phyloP scores from a whole-genome alignment of 2,888 invertebrate species.

The Bruchidius siliquastri region DNA sequence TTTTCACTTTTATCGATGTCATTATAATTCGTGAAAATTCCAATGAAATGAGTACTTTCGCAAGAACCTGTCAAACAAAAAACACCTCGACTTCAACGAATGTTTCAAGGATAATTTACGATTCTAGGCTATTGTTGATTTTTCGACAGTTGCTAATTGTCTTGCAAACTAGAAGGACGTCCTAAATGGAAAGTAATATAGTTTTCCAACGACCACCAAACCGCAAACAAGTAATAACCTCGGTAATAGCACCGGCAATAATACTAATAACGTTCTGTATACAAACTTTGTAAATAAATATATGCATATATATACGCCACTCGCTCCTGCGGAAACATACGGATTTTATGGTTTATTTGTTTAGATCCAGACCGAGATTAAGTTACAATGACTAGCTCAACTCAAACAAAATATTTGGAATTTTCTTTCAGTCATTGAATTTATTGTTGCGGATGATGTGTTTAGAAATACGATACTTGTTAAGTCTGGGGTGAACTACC shows the following conservation, averaged over 20 bases:
- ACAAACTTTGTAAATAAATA: not conserved
- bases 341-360: not conserved
- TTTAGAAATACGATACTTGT: not conserved
- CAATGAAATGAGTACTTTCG: not conserved
- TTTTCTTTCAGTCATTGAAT: not conserved
- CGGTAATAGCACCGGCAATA: not conserved
- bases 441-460: not conserved
- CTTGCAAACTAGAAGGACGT: not conserved
- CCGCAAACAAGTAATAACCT: not conserved
- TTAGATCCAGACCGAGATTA: not conserved
- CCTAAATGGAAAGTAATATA: not conserved
- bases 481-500: not conserved
- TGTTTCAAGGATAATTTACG: not conserved
- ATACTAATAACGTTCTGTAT: not conserved
- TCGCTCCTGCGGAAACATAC: not conserved
- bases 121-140: not conserved
- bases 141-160: not conserved
- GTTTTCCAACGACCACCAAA: not conserved
- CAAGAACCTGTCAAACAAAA: not conserved
- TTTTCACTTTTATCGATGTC: too few relatives aligned
- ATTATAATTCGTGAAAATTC: not conserved
- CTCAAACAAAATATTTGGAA: not conserved
- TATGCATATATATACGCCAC: not conserved
- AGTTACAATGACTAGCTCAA: not conserved
- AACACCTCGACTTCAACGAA: not conserved